These are phyloP conservation scores for Synergus gifuensis DNA, from an alignment of 2,888 invertebrate species.

Conservation along the genomic window DNA sequence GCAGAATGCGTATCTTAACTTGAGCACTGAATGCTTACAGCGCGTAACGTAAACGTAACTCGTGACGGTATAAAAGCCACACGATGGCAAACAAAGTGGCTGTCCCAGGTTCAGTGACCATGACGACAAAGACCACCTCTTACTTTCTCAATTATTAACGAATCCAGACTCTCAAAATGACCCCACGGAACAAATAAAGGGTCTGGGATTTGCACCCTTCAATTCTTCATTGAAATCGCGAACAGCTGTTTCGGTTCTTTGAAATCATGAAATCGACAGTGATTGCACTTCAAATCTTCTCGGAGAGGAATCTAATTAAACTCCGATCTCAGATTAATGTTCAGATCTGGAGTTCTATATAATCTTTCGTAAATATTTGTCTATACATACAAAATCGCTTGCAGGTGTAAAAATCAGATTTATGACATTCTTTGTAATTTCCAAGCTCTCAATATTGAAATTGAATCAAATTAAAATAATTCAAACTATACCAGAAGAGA, in stretches of 20 bases:
- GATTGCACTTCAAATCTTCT: not conserved
- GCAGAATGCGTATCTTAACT: not conserved
- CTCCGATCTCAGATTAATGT: too few relatives aligned
- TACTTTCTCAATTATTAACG: conserved; percentile 62
- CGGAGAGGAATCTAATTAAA: too few relatives aligned
- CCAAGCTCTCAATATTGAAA: too few relatives aligned
- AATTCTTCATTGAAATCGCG: conserved; percentile 3
- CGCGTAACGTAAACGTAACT: conserved; percentile 48
- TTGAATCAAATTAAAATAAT: too few relatives aligned
- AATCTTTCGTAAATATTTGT: too few relatives aligned
- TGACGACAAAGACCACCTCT: conserved; percentile 64
- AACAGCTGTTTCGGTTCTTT: conserved; percentile 16
- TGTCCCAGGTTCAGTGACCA: conserved; percentile 66
- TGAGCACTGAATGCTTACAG: conserved; percentile 1
- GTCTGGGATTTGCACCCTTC: conserved; percentile 18
- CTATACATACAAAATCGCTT: too few relatives aligned
- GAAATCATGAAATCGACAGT: not conserved
- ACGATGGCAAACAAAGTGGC: conserved; percentile 58
- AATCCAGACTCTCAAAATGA: conserved; percentile 23
- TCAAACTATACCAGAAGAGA: too few relatives aligned
- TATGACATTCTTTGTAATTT: too few relatives aligned
- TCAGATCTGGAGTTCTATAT: too few relatives aligned
- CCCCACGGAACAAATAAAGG: not conserved
- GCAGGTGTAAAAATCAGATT: too few relatives aligned
- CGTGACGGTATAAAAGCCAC: conserved; percentile 40